Conservation (phyloP, 2,888 invertebrate genomes). For the Athalia circularis region DNA sequence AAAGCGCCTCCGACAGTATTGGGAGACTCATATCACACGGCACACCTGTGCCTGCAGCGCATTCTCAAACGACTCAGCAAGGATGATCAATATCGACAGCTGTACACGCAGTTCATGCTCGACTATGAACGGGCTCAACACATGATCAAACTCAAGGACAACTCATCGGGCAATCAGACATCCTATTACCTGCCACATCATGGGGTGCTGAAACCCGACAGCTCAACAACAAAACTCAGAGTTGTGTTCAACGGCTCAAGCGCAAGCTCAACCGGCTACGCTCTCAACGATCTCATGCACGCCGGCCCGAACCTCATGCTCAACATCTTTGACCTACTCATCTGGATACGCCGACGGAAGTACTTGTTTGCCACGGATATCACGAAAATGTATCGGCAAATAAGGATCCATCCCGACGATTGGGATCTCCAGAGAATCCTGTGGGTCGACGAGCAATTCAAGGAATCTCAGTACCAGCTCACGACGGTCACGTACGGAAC, state of each 20-base stretch:
- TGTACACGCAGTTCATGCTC: slow-evolving; percentile 1
- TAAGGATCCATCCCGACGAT: slow-evolving; percentile 37
- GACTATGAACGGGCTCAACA: slow-evolving; percentile 7
- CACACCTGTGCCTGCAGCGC: background rate
- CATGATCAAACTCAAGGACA: slow-evolving; percentile 9
- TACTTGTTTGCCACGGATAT: slow-evolving; percentile 23
- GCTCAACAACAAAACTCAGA: slow-evolving; percentile 27
- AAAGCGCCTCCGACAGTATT: background rate
- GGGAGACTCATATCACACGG: background rate
- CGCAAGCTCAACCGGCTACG: background rate
- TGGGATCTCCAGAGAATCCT: slow-evolving; percentile 39
- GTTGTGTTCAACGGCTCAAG: slow-evolving; percentile 48
- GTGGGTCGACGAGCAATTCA: slow-evolving; percentile 30
- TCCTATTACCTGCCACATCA: slow-evolving; percentile 35
- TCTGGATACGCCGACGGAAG: slow-evolving; percentile 15
- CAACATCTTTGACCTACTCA: slow-evolving; percentile 28
- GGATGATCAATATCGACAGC: background rate
- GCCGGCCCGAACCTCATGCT: slow-evolving; percentile 45
- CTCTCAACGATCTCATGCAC: slow-evolving; percentile 46
- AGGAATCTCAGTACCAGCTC: slow-evolving; percentile 29
- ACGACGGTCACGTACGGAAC: slow-evolving; percentile 47
- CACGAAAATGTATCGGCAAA: slow-evolving; percentile 39
- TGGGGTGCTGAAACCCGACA: slow-evolving; percentile 34
- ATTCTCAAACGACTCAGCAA: slow-evolving; percentile 8
- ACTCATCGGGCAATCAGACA: background rate